Base-by-base conservation (phyloP, 2,113 vertebrate species). In the Platichthys stellatus region DNA sequence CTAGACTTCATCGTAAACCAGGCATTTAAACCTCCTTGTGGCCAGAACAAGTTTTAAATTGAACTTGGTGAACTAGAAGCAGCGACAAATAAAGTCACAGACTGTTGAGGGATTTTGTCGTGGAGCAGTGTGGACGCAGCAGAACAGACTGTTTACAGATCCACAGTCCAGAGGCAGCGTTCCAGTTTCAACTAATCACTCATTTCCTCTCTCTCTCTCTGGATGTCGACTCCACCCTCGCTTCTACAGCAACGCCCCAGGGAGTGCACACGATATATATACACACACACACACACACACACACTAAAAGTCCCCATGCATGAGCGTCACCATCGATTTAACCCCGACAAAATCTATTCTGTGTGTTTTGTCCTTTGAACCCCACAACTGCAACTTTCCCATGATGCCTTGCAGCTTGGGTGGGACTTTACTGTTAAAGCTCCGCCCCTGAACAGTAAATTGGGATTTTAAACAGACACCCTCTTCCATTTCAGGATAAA, bases 131-230 rank as follows among this genome's bases (percentile, higher is more conserved):
- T 3, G 40, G 12, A 43, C 40, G 38, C 38, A 40, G 38, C 38
- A 40, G 9, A 11, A 40, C 38, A 12, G 40, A 43, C 40, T 1
- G 40, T 43, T 13, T 43, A 43, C 40, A 43, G 40, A 43, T 3
- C 40, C 40, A 43, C 40, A 43, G 40, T 43, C 40, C 40, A 43
- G 40, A 43, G 10, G 40, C 40, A 43, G 40, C 40, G 40, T 43
- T 43, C 40, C 40, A 43, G 11, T 43, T 43, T 43, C 63, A 51
- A n/a, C 45, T 63, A 76, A 88, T 81, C 84, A 13, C 83, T 72
- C 65, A 80, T 82, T 91, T 88, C 86, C 86, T 81, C 61, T 67
- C 63, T 21, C 61, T 81, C 61, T 67, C 63, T 21, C 61, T 57
- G 49, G 31, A 0, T 8, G 63, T 24, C 2, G 31, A 70, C 81